Base-by-base conservation (phyloP, 35 echinoderm and acorn worm species). In the Lytechinus pictus region DNA sequence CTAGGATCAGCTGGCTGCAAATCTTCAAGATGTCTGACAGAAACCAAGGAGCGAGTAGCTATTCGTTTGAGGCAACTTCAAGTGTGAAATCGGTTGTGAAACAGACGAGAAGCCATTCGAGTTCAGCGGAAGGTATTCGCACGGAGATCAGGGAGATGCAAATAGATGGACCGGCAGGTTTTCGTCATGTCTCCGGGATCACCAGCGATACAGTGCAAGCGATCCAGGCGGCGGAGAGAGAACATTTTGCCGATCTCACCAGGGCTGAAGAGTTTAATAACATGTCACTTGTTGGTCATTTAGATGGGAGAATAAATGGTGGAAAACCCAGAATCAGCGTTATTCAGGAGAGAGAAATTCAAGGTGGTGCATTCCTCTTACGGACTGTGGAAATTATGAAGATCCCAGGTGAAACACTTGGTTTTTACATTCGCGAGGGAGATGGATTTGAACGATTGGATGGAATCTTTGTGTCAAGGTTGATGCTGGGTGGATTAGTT, bases 321-420 rank as follows among this genome's bases (percentile, higher is more conserved):
- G 96, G 96, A 52, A 96, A 94, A 92, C 94, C 90, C 52, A 89
- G 95, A 88, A 96, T 98, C 86, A 97, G 93, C 95, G 95, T 98
- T 94, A 96, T 98, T 14, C 98, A 99, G 94, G 98, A 99, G 94
- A 91, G 98, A 89, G 98, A 98, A 89, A 98, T 99, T 57, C 97
- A 96, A n/a, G 98, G 98, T 54, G 98, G 98, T 91, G 97, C 97
- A 29, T 99, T 95, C 95, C 91, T 97, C 44, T 79, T 99, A 66
- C 94, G 98, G 53, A 99, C 98, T 27, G 96, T 99, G 19, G 98
- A 99, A 98, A 99, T 99, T 55, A 27, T 95, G 51, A 99, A 99
- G 94, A 96, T 98, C 93, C 95, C 95, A 58, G 98, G 97, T 94
- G 97, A 98, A 97, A 99, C 96, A 52, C 89, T 99, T 72, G 98